Evolutionary conservation across 2,888 invertebrate species (phyloP).

Genomic region (Hirtodrosophila histrioides): DNA sequence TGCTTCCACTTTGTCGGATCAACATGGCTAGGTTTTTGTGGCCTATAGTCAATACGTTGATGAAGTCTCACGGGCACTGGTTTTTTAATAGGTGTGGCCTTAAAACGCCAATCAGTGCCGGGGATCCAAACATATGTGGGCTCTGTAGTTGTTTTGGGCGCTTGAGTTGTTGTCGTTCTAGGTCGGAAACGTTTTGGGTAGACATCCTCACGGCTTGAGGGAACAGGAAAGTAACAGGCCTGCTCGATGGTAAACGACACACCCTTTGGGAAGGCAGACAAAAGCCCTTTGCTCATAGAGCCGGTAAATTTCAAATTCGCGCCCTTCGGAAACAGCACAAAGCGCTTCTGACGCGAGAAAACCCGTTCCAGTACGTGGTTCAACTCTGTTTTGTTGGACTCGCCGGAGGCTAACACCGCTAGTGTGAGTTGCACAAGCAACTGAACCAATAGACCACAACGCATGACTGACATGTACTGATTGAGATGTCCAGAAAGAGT

Average conservation of each 20-base stretch:
- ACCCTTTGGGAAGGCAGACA: constrained; percentile 73
- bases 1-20: constrained; percentile 63
- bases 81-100: constrained; percentile 69
- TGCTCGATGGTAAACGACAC: constrained; percentile 70
- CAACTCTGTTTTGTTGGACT: constrained; percentile 49
- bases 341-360: constrained; percentile 79
- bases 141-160: constrained; percentile 56
- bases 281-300: constrained; percentile 68
- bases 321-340: constrained; percentile 79
- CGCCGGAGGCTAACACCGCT: not conserved
- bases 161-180: constrained; percentile 66
- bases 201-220: constrained; percentile 74
- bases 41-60: constrained; percentile 69
- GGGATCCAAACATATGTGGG: constrained; percentile 74
- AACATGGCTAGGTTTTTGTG: constrained; percentile 32
- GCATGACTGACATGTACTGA: constrained; percentile 60
- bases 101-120: constrained; percentile 76
- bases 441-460: constrained; percentile 37
- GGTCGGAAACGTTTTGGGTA: constrained; percentile 78
- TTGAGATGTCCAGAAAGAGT: constrained; percentile 46
- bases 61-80: constrained; percentile 64
- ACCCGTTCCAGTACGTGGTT: constrained; percentile 69
- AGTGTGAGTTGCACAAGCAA: constrained; percentile 23
- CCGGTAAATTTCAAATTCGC: constrained; percentile 79
- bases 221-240: constrained; percentile 80